These are phyloP conservation scores for Intellagama lesueurii DNA, from an alignment of 2,797 vertebrate species.

Conservation along the genomic window DNA sequence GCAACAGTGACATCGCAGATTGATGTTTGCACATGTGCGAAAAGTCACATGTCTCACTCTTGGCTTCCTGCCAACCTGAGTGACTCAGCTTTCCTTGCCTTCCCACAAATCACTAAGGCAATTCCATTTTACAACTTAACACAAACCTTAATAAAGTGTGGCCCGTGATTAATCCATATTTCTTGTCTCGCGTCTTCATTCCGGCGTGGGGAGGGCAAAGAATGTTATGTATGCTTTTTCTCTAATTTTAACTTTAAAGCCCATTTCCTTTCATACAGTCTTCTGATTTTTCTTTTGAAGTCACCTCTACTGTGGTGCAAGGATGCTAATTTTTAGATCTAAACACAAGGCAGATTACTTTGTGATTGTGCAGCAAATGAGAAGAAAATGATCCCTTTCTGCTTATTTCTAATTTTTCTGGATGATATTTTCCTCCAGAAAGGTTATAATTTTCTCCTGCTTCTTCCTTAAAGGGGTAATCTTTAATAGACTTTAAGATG, in stretches of 20 bases:
- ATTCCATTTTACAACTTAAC: too few species aligned
- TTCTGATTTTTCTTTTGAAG: constrained; percentile 35
- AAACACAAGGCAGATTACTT: constrained; percentile 53
- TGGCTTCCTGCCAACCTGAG: too few species aligned
- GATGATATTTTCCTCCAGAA: constrained; percentile 43
- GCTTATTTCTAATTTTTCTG: constrained; percentile 29
- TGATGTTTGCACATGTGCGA: too few species aligned
- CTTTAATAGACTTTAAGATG: constrained; percentile 51
- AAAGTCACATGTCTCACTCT: too few species aligned
- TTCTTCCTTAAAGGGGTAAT: constrained; percentile 53
- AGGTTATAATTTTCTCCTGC: constrained; percentile 55
- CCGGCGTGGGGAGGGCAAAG: too few species aligned
- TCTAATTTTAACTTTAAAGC: not conserved
- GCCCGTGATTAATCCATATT: too few species aligned
- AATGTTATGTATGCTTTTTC: too few species aligned
- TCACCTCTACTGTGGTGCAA: constrained; percentile 49
- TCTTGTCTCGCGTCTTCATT: too few species aligned
- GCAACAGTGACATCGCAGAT: too few species aligned
- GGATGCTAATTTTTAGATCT: constrained; percentile 62
- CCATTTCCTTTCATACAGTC: not conserved
- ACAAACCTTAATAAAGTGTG: too few species aligned
- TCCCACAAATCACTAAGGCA: too few species aligned
- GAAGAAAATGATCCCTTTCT: constrained; percentile 61
- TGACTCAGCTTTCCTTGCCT: too few species aligned
- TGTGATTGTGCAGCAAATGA: constrained; percentile 64